These are phyloP conservation scores for Melieria crassipennis DNA, from an alignment of 2,888 invertebrate species.

Conservation along the genomic window DNA sequence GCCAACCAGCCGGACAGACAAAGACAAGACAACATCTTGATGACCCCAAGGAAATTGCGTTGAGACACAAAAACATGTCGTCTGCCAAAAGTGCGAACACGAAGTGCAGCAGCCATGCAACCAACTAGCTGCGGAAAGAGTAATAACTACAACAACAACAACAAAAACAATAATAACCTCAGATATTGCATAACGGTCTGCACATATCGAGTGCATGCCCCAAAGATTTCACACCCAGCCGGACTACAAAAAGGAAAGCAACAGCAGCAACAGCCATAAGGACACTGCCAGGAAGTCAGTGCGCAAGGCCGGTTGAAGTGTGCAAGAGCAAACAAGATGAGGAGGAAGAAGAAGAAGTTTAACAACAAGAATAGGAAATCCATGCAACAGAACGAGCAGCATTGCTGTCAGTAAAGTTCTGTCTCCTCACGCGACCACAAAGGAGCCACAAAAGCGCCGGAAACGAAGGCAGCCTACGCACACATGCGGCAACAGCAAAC, in stretches of 20 bases:
- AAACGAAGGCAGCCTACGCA: no score
- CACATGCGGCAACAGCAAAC: no score
- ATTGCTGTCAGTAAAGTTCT: no score
- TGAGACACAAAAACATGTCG: slow-evolving; percentile 9
- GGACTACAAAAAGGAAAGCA: not conserved
- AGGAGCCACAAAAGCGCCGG: no score
- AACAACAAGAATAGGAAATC: no score
- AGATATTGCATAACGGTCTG: not conserved
- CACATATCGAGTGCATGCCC: not conserved
- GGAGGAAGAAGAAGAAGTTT: no score
- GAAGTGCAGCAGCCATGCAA: no score
- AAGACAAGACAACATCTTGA: not conserved
- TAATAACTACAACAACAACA: slow-evolving; percentile 1
- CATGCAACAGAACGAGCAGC: no score
- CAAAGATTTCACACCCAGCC: not conserved
- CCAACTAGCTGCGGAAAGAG: not conserved
- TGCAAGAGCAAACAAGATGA: no score
- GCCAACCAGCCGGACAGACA: no score
- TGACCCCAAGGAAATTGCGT: slow-evolving; percentile 17
- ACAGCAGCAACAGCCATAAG: not conserved
- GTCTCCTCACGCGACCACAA: no score
- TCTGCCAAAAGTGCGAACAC: slow-evolving; percentile 11
- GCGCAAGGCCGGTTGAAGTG: no score
- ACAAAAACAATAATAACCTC: not conserved
- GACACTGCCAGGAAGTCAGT: not conserved